These are phyloP conservation scores for Maccullochella peelii DNA, from an alignment of 2,113 vertebrate species.

Conservation along the genomic window DNA sequence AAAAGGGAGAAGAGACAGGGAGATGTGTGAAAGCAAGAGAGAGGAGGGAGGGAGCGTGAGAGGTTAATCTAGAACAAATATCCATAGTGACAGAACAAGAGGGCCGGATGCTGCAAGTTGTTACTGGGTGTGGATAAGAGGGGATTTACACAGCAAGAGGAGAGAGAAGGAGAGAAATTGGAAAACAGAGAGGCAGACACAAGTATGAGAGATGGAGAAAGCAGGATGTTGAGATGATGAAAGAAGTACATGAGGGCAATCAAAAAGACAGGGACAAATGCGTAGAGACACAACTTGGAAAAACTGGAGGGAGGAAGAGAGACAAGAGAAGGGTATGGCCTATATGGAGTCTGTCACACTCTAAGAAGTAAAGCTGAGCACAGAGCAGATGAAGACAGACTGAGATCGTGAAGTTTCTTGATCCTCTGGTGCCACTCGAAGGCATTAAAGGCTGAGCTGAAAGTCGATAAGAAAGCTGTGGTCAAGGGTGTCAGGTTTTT, in stretches of 20 bases:
- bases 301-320: slow-evolving; percentile 14
- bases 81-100: slow-evolving; percentile 75
- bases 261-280: slow-evolving; percentile 33
- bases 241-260: slow-evolving; percentile 1
- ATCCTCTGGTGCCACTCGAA: slow-evolving; percentile 62
- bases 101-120: slow-evolving; percentile 59
- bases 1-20: background rate
- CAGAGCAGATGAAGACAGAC: slow-evolving; percentile 44
- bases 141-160: slow-evolving; percentile 71
- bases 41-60: slow-evolving; percentile 43
- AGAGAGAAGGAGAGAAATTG: slow-evolving; percentile 51
- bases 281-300: background rate
- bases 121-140: slow-evolving; percentile 75
- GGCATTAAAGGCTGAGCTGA: slow-evolving; percentile 62
- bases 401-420: slow-evolving; percentile 49
- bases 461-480: slow-evolving; percentile 55
- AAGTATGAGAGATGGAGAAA: slow-evolving; percentile 1
- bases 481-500: slow-evolving; percentile 41
- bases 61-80: slow-evolving; percentile 80
- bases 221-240: slow-evolving; percentile 24
- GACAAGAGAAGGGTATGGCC: background rate
- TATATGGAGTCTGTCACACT: slow-evolving; percentile 32
- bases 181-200: slow-evolving; percentile 44
- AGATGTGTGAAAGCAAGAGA: slow-evolving; percentile 38
- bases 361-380: slow-evolving; percentile 17